Evolutionary conservation across 2,113 vertebrate genomes (phyloP).

Genomic region (Ceyx cyanopectus): DNA sequence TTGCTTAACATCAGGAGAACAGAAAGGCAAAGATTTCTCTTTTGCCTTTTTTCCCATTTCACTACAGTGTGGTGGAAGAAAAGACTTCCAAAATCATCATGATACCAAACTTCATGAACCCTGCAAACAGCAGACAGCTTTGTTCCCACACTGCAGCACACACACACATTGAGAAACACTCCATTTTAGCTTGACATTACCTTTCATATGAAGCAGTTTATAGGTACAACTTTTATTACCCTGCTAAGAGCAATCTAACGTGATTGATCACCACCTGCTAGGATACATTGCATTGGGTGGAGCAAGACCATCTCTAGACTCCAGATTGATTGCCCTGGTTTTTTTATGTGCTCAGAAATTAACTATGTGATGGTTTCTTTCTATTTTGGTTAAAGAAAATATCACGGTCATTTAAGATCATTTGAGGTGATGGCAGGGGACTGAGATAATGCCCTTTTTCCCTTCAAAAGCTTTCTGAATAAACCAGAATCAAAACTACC

Average conservation of each 20-base stretch:
- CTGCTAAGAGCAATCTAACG: neutral
- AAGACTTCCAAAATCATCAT: neutral
- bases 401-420: neutral
- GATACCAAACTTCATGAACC: neutral
- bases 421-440: neutral
- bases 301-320: neutral
- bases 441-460: neutral
- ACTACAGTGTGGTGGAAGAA: neutral
- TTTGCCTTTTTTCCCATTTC: neutral
- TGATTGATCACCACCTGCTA: neutral
- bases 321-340: neutral
- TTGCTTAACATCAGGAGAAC: too few species aligned
- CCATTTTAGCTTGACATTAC: neutral
- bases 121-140: neutral
- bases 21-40: neutral
- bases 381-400: neutral
- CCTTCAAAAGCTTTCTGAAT: neutral
- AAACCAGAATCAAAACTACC: neutral
- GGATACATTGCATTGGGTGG: neutral
- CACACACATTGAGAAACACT: neutral
- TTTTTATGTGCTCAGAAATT: neutral
- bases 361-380: neutral
- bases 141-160: neutral
- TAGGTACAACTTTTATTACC: neutral
- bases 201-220: neutral